Percentiles rank a stretch among this genome's conserved stretches.
Conservation (phyloP, 2,113 vertebrate species). For the Forbesichthys agassizii region DNA sequence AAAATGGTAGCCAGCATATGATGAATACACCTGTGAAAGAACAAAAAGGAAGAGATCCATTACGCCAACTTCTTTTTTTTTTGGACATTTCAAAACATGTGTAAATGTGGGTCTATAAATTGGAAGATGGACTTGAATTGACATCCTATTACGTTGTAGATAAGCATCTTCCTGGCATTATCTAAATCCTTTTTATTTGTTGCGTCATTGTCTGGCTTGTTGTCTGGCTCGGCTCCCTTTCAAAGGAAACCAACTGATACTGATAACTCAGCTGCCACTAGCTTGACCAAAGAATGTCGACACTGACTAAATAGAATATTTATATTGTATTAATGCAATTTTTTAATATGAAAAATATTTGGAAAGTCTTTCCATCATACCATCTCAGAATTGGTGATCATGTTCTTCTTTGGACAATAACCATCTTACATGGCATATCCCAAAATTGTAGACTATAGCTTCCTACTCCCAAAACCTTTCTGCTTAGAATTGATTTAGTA, state of each 20-base stretch:
- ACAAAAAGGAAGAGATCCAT: constrained; percentile 27
- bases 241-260: background rate
- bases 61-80: constrained; percentile 8
- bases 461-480: too few species aligned
- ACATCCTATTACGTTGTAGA: background rate
- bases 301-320: too few species aligned
- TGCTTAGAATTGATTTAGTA: too few species aligned
- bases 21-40: constrained; percentile 90
- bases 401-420: too few species aligned
- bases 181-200: constrained; percentile 28
- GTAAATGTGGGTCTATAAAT: background rate
- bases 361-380: too few species aligned
- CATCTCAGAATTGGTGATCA: too few species aligned
- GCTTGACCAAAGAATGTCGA: too few species aligned
- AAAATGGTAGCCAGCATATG: constrained; percentile 98
- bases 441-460: too few species aligned
- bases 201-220: constrained; percentile 39
- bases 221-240: constrained; percentile 21
- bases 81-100: background rate
- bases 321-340: too few species aligned
- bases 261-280: too few species aligned
- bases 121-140: constrained; percentile 1
- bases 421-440: too few species aligned
- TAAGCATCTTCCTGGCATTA: background rate
- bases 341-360: too few species aligned